These are phyloP conservation scores for Macropodus opercularis DNA, from an alignment of 2,797 vertebrate genomes.

Conservation along the genomic window DNA sequence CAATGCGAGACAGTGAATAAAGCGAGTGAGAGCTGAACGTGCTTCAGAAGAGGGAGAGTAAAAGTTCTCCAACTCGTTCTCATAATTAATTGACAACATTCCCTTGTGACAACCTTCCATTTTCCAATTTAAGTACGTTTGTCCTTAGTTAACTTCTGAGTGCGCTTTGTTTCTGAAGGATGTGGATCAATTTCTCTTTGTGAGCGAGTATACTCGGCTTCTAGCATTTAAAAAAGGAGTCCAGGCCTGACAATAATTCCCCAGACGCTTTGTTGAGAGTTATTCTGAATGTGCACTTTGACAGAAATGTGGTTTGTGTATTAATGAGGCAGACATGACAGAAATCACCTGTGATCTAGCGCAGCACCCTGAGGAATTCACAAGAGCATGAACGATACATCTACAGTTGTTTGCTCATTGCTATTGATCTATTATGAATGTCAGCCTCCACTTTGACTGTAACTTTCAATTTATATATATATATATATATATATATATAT, in stretches of 20 bases:
- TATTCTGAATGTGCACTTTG: constrained; percentile 37
- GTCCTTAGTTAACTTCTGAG: constrained; percentile 11
- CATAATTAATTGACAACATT: constrained; percentile 6
- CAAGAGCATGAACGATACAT: constrained; percentile 64
- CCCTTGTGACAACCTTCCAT: background rate
- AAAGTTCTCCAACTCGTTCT: constrained; percentile 15
- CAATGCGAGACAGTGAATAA: background rate
- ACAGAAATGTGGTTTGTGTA: constrained; percentile 56
- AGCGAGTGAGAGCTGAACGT: background rate
- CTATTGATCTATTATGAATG: constrained; percentile 73
- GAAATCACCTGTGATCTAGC: constrained; percentile 53
- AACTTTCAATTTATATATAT: constrained; percentile 22
- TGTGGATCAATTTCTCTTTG: constrained; percentile 17
- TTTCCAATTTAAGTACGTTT: constrained; percentile 10
- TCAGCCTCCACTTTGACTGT: constrained; percentile 36
- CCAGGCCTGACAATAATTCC: constrained; percentile 7
- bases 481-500: too few species aligned
- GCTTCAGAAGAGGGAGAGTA: background rate
- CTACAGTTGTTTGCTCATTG: constrained; percentile 52
- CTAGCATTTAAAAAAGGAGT: constrained; percentile 33
- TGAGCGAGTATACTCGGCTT: constrained; percentile 11
- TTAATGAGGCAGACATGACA: constrained; percentile 63
- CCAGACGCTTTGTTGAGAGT: constrained; percentile 3
- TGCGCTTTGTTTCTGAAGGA: background rate
- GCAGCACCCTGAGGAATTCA: constrained; percentile 64